A percentile compares a stretch with the other conserved stretches of the same genome.
These are phyloP conservation scores for Hypotaenidia philippensis DNA, from an alignment of 2,797 vertebrate species.

Conservation along the genomic window DNA sequence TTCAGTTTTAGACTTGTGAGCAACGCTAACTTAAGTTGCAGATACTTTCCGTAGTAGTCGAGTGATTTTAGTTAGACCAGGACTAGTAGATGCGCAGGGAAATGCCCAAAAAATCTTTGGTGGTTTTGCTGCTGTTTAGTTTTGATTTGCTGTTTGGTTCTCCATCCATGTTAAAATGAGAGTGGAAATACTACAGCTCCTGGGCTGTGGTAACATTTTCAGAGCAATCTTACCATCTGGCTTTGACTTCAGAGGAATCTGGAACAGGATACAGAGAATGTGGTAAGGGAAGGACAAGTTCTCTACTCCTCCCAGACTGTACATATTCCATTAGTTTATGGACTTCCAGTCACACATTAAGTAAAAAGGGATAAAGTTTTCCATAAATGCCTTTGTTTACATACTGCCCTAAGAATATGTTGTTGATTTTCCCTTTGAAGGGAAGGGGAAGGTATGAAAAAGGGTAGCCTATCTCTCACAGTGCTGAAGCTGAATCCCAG, in stretches of 20 bases:
- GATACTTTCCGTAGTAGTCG: constrained; percentile 52
- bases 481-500: not conserved
- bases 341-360: not conserved
- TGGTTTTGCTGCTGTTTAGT: not conserved
- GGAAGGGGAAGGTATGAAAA: not conserved
- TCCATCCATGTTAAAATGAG: not conserved
- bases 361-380: not conserved
- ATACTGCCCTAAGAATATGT: not conserved
- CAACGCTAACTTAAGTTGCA: constrained; percentile 59
- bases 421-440: not conserved
- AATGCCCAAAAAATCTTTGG: not conserved
- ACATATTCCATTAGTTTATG: not conserved
- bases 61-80: constrained; percentile 16
- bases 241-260: not conserved
- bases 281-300: not conserved
- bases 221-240: not conserved
- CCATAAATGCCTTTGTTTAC: not conserved
- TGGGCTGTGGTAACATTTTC: not conserved
- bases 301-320: not conserved
- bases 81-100: not conserved
- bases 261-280: not conserved
- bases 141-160: not conserved
- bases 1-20: constrained; percentile 22
- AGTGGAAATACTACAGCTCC: not conserved
- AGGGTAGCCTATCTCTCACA: not conserved